These are phyloP conservation scores for Sphecodes monilicornis DNA, from an alignment of 2,888 invertebrate genomes.

Conservation along the genomic window DNA sequence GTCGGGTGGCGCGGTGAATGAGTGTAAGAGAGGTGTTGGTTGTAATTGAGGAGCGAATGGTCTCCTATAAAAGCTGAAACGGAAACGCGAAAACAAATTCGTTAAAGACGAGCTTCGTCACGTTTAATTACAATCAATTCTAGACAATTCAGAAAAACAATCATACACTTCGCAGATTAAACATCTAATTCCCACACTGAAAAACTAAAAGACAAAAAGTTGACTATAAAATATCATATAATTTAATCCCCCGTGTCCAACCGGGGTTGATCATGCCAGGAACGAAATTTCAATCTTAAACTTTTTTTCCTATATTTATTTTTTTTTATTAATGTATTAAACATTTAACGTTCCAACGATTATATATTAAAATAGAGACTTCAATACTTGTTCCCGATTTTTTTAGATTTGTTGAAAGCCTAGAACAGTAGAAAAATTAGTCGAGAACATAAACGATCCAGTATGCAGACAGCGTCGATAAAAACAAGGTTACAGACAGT, in stretches of 20 bases:
- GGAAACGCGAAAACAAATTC: not conserved
- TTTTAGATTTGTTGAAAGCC: not conserved
- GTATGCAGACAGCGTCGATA: too few species aligned
- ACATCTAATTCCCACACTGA: not conserved
- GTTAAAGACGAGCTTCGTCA: not conserved
- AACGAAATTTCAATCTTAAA: too few species aligned
- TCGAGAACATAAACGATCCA: too few species aligned
- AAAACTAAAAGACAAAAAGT: not conserved
- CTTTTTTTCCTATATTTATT: too few species aligned
- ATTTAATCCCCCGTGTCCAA: too few species aligned
- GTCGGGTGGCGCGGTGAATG: slow-evolving; percentile 2
- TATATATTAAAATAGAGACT: not conserved
- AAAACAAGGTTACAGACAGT: too few species aligned
- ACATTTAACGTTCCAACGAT: too few species aligned
- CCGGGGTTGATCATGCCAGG: too few species aligned
- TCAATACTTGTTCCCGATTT: not conserved
- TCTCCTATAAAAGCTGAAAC: not conserved
- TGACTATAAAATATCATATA: too few species aligned
- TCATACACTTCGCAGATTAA: not conserved
- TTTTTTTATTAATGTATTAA: too few species aligned
- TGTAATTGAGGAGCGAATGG: slow-evolving; percentile 4
- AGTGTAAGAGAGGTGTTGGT: slow-evolving; percentile 13
- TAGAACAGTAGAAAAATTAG: too few species aligned
- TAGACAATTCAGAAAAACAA: not conserved
- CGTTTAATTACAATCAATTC: not conserved